These are phyloP conservation scores for Nyleta sp. DNA, from an alignment of 2,888 invertebrate species.

Conservation along the genomic window DNA sequence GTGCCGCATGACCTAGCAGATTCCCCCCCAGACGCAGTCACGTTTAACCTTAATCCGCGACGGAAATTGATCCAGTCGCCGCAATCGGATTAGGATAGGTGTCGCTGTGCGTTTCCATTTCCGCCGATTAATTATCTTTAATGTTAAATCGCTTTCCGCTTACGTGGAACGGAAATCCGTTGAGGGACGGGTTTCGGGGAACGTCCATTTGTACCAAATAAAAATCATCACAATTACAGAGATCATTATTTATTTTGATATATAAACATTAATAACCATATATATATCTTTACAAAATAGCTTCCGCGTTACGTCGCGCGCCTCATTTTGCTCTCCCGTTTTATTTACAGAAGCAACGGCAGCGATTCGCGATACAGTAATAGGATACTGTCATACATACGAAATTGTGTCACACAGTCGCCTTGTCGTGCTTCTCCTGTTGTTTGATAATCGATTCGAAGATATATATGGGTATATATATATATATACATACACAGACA, in stretches of 20 bases:
- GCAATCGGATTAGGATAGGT: conserved; percentile 7
- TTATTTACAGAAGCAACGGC: conserved; percentile 23
- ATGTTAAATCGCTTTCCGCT: not conserved
- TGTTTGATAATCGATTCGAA: conserved; percentile 46
- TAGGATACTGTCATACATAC: conserved; percentile 42
- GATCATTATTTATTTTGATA: too few relatives aligned
- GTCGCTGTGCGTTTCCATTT: not conserved
- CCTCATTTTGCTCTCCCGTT: conserved; percentile 12
- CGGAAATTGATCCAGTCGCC: conserved; percentile 5
- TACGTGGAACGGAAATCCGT: not conserved
- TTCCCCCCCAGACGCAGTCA: conserved; percentile 6
- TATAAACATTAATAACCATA: too few relatives aligned
- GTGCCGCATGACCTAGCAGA: not conserved
- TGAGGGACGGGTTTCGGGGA: too few relatives aligned
- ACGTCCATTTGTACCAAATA: too few relatives aligned
- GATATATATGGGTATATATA: not conserved
- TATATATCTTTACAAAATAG: conserved; percentile 8
- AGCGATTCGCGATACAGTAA: conserved; percentile 26
- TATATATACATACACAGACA: not conserved
- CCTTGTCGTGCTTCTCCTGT: conserved; percentile 38
- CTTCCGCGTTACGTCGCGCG: conserved; percentile 22
- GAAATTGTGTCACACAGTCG: conserved; percentile 44
- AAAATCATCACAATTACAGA: too few relatives aligned
- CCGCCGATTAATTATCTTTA: conserved; percentile 2
- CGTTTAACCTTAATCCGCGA: conserved; percentile 20